phyloP scores from a whole-genome alignment of 2,113 vertebrate species.

The Spermophilus dauricus region DNA sequence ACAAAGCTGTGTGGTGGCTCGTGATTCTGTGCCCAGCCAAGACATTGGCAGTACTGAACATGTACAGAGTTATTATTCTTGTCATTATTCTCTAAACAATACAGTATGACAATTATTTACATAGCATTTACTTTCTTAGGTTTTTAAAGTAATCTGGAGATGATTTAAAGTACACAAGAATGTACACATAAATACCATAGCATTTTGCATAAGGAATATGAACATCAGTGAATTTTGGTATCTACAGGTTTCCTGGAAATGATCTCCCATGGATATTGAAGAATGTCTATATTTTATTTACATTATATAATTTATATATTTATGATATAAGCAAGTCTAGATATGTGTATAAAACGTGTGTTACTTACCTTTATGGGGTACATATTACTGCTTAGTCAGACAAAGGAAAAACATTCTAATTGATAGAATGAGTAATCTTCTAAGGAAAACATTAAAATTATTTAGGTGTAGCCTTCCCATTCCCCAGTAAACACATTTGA shows the following conservation, averaged over 20 bases:
- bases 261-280: not conserved
- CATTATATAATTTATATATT: not conserved
- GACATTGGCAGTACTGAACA: not conserved
- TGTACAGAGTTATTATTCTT: not conserved
- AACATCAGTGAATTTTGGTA: not conserved
- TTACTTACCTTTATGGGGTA: not conserved
- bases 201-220: not conserved
- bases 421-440: conserved; percentile 80
- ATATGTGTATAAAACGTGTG: not conserved
- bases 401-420: conserved; percentile 35
- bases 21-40: too few species aligned
- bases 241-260: not conserved
- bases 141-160: not conserved
- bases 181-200: not conserved
- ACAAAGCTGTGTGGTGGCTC: too few species aligned
- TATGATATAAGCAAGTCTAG: not conserved
- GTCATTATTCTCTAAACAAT: not conserved
- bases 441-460: conserved; percentile 73
- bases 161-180: not conserved
- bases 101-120: not conserved
- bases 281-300: not conserved
- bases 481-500: conserved; percentile 16
- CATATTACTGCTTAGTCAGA: not conserved
- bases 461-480: conserved; percentile 47
- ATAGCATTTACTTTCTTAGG: not conserved